Evolutionary conservation across 2,113 vertebrate genomes (phyloP), one percentile per base, ranked within the genome.

Genomic region (Nycticebus coucang): DNA sequence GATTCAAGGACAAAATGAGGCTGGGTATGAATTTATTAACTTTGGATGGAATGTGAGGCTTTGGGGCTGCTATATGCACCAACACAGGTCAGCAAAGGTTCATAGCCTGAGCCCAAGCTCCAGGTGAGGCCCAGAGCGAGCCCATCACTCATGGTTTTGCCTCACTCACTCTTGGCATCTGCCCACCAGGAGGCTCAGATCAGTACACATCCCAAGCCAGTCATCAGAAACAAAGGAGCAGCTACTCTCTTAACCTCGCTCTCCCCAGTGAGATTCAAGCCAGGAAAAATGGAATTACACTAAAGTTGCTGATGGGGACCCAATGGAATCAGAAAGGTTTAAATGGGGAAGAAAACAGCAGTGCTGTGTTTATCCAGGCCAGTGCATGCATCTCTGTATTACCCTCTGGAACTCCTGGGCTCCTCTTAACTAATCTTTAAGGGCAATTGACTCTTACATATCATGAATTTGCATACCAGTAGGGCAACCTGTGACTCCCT

Each of bases 1-100:
- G 66, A 89, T 87, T 88, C 55, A 89, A 95, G 84, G 94, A 92
- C 94, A 92, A 96, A 95, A 93, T 37, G 87, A 96, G n/a, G 24
- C 59, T 1, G 9, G 50, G 2, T 45, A 41, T 87, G 71, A 90
- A 96, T 95, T 95, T 37, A 86, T 97, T 94, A 80, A 35, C 80
- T 89, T 74, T 69, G 14, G 35, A 30, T 37, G 11, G 69, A 77
- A 64, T 55, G 1, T 55, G 37, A 55, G 24, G 21, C 84, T 57
- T 12, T 75, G 45, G 60, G 89, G 7, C 10, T 59, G 35, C 88
- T 95, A 81, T 33, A 5, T n/a, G 26, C 3, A 17, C 12, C 17
- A 15, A 28, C n/a, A 0, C 9, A 55, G 89, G 59, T 71, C 50
- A 17, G 66, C 84, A 82, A 79, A 79, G 79, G 64, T 80, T n/a